These are phyloP conservation scores for Parnassius mnemosyne DNA, from an alignment of 2,888 invertebrate genomes.

Conservation along the genomic window DNA sequence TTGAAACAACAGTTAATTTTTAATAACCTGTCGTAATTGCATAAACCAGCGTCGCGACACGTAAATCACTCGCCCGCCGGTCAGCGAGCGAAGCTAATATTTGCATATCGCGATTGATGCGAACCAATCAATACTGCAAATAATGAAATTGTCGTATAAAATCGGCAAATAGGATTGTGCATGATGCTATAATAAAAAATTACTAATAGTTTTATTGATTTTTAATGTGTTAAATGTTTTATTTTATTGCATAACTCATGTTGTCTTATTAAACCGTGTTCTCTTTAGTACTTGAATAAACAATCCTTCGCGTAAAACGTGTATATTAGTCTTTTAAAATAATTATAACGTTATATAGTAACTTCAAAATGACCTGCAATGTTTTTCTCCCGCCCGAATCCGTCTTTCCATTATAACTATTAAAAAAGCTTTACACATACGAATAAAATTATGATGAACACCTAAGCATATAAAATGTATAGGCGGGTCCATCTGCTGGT, in stretches of 20 bases:
- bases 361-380: no score
- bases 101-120: slow-evolving; percentile 79
- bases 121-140: slow-evolving; percentile 78
- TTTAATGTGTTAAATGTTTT: slow-evolving; percentile 20
- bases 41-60: slow-evolving; percentile 67
- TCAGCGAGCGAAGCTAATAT: slow-evolving; percentile 71
- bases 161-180: slow-evolving; percentile 62
- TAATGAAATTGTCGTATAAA: slow-evolving; percentile 72
- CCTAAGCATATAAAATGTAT: no score
- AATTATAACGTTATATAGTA: no score
- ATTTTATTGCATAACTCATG: slow-evolving; percentile 15
- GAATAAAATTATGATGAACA: no score
- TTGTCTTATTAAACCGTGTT: slow-evolving; percentile 5
- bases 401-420: no score
- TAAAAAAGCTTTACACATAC: no score
- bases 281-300: not conserved
- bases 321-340: no score
- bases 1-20: slow-evolving; percentile 56
- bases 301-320: no score
- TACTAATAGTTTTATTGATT: slow-evolving; percentile 37
- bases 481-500: no score
- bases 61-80: slow-evolving; percentile 64
- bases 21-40: slow-evolving; percentile 76
- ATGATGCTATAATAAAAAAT: slow-evolving; percentile 41
- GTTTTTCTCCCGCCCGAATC: no score